Conservation (phyloP, 2,797 vertebrate species). For the Neosalanx taihuensis region DNA sequence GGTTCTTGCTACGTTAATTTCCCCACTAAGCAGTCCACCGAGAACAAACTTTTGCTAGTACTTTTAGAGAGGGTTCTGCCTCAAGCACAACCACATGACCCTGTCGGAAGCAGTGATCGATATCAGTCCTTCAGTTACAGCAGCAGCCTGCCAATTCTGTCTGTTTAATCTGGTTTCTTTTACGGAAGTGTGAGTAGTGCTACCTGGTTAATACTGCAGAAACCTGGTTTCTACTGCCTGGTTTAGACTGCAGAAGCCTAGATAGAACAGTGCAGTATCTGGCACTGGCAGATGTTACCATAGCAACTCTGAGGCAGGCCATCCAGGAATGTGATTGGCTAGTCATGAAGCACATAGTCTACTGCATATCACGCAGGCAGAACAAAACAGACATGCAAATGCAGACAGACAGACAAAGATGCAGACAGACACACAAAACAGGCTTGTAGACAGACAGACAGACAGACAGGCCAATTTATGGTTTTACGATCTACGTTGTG, state of each 20-base stretch:
- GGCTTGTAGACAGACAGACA: constrained; percentile 12
- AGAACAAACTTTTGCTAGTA: background rate
- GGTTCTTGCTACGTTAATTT: background rate
- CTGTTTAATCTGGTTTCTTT: background rate
- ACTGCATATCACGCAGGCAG: background rate
- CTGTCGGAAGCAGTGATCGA: background rate
- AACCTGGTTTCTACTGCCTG: background rate
- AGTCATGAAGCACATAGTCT: background rate
- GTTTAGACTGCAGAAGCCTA: constrained; percentile 1
- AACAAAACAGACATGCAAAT: background rate
- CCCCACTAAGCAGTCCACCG: background rate
- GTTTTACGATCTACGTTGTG: constrained; percentile 45
- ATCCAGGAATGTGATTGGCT: constrained; percentile 4
- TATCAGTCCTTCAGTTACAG: background rate
- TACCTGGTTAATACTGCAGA: background rate
- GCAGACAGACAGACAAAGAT: background rate
- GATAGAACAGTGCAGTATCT: background rate
- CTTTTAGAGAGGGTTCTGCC: background rate
- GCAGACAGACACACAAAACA: background rate
- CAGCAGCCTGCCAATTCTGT: background rate
- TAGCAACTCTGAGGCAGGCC: constrained; percentile 14
- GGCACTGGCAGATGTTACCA: constrained; percentile 15
- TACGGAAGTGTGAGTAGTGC: background rate
- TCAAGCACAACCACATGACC: background rate
- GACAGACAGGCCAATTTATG: constrained; percentile 57